Evolutionary conservation across 2,888 invertebrate genomes (phyloP), one percentile per base, ranked within the genome.

Genomic region (Acrobasis suavella): DNA sequence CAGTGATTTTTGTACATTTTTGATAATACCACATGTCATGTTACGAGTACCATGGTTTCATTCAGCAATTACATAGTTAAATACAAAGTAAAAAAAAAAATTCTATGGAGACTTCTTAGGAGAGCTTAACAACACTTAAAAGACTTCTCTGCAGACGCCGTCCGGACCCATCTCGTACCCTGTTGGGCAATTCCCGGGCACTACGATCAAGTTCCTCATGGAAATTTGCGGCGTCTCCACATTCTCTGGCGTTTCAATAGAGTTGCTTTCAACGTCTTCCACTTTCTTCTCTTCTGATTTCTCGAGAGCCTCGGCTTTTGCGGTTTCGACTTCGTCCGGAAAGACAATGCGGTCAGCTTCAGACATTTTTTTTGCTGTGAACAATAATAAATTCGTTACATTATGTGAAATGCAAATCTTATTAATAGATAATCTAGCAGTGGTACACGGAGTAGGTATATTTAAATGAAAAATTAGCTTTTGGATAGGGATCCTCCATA

Each of bases 141-240:
- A 10, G 1, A 22, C 17, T 22, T 56, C 56, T 56, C 56, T 17
- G 39, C 75, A 75, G 9, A 68, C 62, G 55, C 75, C 69, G 38
- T 73, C 71, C 0, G 14, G 8, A 0, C 50, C 16, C 64, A 62
- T 59, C 52, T 51, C 17, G 55, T 49, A 55, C 6, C 66, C 65
- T 1, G 39, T 17, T 0, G 67, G 67, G 50, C 71, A 70, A 58
- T 70, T 73, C n/a, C 60, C 14, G 6, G 72, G 72, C 0, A 63
- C 72, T 17, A 65, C 58, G n/a, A 74, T 70, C 37, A 71, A 60
- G 60, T 73, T 56, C 14, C 56, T 56, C 46, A 14, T 22, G 8
- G 56, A 8, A 1, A 56, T 15, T 56, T 56, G 17, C 15, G 56
- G 56, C 3, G 56, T 42, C 10, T 42, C 56, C 14, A 17, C 56